These are phyloP conservation scores for Hylia prasina DNA, from an alignment of 2,113 vertebrate species.

Conservation along the genomic window DNA sequence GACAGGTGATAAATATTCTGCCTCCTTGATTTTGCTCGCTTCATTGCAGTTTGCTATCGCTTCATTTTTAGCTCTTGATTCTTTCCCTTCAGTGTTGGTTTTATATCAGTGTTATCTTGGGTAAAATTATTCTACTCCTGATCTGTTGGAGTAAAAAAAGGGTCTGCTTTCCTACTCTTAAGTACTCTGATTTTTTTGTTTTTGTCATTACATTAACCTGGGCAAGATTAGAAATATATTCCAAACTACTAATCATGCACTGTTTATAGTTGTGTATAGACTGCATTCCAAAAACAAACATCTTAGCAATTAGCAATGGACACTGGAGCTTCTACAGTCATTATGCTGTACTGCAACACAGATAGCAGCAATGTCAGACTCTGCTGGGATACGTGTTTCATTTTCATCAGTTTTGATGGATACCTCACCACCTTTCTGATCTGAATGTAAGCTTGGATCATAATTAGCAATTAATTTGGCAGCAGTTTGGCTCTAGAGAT, in stretches of 20 bases:
- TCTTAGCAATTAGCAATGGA: conserved; percentile 13
- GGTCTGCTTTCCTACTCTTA: neutral
- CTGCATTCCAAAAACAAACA: neutral
- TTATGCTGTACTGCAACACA: neutral
- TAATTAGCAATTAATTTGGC: neutral
- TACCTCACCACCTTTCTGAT: neutral
- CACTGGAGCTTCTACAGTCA: neutral
- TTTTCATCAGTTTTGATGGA: conserved; percentile 18
- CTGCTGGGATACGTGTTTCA: neutral
- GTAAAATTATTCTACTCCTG: neutral
- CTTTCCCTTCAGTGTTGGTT: neutral
- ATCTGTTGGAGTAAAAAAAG: neutral
- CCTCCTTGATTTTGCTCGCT: neutral
- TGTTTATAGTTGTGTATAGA: neutral
- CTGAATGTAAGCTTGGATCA: neutral
- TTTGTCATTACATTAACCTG: neutral
- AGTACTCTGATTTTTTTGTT: neutral
- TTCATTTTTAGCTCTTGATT: neutral
- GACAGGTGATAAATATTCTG: neutral
- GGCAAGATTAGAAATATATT: conserved; percentile 16
- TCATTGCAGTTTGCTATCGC: neutral
- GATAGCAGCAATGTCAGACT: neutral
- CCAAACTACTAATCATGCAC: neutral
- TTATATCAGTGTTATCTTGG: neutral
- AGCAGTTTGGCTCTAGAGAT: neutral